Conservation (phyloP, 2,797 vertebrate genomes). For the Dromococcyx pavoninus region DNA sequence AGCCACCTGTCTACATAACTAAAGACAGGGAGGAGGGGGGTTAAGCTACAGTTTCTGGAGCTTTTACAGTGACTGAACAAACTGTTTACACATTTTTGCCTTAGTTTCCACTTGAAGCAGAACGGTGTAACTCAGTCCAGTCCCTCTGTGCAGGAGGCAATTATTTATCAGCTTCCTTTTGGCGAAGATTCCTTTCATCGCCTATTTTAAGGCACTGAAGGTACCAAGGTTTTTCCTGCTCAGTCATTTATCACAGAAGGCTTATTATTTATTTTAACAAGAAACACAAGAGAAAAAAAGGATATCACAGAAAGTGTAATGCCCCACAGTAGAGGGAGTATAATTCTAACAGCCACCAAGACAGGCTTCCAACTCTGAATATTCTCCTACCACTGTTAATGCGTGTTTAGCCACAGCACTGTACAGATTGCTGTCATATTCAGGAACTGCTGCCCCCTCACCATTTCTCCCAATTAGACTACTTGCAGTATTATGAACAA, state of each 20-base stretch:
- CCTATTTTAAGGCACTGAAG: conserved; percentile 43
- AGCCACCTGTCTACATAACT: not conserved
- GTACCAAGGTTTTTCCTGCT: conserved; percentile 66
- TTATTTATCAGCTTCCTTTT: conserved; percentile 62
- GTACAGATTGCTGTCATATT: not conserved
- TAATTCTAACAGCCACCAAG: not conserved
- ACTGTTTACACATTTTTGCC: conserved; percentile 8
- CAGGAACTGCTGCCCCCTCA: not conserved
- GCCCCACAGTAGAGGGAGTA: not conserved
- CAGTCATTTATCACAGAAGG: conserved; percentile 58
- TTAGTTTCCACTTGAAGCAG: conserved; percentile 35
- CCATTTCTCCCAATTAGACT: not conserved
- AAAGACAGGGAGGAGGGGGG: not conserved
- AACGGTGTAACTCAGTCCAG: not conserved
- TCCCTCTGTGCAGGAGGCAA: not conserved
- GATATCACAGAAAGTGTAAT: conserved; percentile 21
- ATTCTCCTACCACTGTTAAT: not conserved
- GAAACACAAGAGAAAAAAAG: conserved; percentile 55
- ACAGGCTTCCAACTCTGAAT: not conserved
- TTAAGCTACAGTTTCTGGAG: not conserved
- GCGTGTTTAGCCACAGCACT: not conserved
- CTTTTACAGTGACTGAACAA: not conserved
- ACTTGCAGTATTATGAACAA: not conserved
- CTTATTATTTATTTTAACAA: conserved; percentile 57
- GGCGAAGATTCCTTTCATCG: conserved; percentile 49